Base-by-base conservation (phyloP, 2,797 vertebrate species). In the Corythornis leucogaster region DNA sequence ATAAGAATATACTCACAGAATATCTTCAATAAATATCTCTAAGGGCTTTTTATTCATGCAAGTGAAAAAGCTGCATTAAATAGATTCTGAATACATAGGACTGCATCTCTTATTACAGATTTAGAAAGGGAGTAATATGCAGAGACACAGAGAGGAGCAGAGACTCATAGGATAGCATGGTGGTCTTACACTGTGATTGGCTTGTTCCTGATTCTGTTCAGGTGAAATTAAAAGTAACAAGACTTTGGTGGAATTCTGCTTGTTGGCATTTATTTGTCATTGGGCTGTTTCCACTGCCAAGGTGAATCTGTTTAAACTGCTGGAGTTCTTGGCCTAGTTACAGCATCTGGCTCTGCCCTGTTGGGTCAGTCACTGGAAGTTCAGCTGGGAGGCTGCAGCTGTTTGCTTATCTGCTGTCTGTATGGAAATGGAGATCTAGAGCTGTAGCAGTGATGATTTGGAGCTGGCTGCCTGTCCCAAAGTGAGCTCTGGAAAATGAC, bases 41-140 rank as follows among this genome's bases (percentile, higher is more conserved):
- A 30, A 85, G 13, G 2, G 0, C 0, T 7, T 63, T 38, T 84
- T 68, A 68, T 63, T 68, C 50, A 68, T 0, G 3, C 26, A 58
- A 48, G 9, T 59, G 71, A 85, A 50, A 58, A 43, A 31, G 9
- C 7, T 31, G 59, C 40, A 71, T 57, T 33, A 68, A 85, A 54
- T 42, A 6, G 68, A 35, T 85, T 64, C 61, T 78, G 19, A 54
- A 59, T 45, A 50, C 11, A 33, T 5, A 59, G 6, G 21, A 55
- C 25, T 73, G 24, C 15, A 54, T 40, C 45, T 85, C 28, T 54
- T 59, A 45, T 53, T 54, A 31, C 25, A 88, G 42, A 15, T 45
- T 73, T 85, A 69, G 55, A 20, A 81, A 62, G 48, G 9, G 42
- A 55, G 53, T 26, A 25, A 54, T 40, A 38, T 33, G 7, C 21